Evolutionary conservation across 2,888 invertebrate genomes (phyloP), one percentile per base, ranked within the genome.

Genomic region (Catocala fraxini): DNA sequence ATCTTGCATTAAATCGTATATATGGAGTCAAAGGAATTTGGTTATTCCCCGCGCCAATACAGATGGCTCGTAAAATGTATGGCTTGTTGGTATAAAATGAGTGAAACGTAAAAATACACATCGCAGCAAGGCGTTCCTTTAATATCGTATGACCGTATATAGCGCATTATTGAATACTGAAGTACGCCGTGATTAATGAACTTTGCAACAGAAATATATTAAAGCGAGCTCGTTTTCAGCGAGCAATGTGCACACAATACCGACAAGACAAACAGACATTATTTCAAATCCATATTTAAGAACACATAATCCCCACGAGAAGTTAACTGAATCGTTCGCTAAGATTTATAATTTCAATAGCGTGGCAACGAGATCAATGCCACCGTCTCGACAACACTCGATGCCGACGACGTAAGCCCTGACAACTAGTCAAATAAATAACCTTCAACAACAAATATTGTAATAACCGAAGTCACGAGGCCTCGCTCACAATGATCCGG

Each of bases 401-500:
- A 64, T 68, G 81, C 85, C 87, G 89, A 81, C 85, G 79, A 79
- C 79, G 71, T 84, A 82, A 85, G 72, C 80, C 70, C 82, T 81
- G 86, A 84, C 88, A 87, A 85, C 87, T 87, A 88, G 81, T 87
- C 87, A 88, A 88, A 92, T 92, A 92, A 92, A 91, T 91, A 89
- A 90, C 81, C 69, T 85, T 81, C 85, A 87, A 90, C 89, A 91
- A 91, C 92, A 92, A 92, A 92, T 92, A 92, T 92, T 91, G 90
- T 92, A 92, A 91, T 91, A 92, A 90, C 86, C 74, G 69, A 81
- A 77, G 83, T 81, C 78, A 80, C 71, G 72, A 80, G 68, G 68
- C 68, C 69, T 71, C 77, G 75, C 76, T 64, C 75, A 71, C 74
- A 81, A 80, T 76, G 70, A 81, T 79, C 71, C 70, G 57, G 63